Base-by-base conservation (phyloP, 37 sponge, comb jelly and placozoan species). In the Dysidea cf. avara region DNA sequence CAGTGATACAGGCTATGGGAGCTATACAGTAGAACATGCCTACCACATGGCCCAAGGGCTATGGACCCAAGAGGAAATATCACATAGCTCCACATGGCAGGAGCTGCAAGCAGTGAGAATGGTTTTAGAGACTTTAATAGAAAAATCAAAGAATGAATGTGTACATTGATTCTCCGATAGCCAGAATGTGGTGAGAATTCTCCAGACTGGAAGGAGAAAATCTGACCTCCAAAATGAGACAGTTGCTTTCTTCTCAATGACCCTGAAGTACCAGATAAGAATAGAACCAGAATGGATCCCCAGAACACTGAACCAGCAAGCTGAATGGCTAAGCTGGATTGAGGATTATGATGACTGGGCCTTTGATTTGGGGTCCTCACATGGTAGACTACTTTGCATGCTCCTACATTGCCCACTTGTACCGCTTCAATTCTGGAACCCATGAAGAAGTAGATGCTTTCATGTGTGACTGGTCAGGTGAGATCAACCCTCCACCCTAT, bases 201-300 rank as follows among this genome's bases (percentile, higher is more conserved):
- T 77, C 17, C 56, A 53, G 25, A 13, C 37, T 7, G 78, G 68
- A 22, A 66, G 66, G 28, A 33, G 38, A 53, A 52, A 35, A 43
- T 54, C 55, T 56, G n/a, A 50, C 37, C 53, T 64, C 28, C 40
- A 77, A 21, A 68, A 29, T 16, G 68, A 33, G 22, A 57, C 68
- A 33, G 14, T 67, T 7, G 43, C 35, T 0, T 54, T 77, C 29
- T 66, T 77, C 25, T 25, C 34, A 25, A 22, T 77, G 29, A 17
- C 37, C 18, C 29, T 51, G 35, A 36, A 50, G 13, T 33, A 53
- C 22, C 22, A 26, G n/a, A 77, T 77, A 21, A 38, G 20, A 21
- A 24, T 77, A 26, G 67, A 66, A 32, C 55, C 68, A 30, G 78
- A 68, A 34, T 77, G 78, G 78, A 34, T 77, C 21, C 78, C 78